These are phyloP conservation scores for Oreonectes daqikongensis DNA, from an alignment of 2,797 vertebrate genomes.

Conservation along the genomic window DNA sequence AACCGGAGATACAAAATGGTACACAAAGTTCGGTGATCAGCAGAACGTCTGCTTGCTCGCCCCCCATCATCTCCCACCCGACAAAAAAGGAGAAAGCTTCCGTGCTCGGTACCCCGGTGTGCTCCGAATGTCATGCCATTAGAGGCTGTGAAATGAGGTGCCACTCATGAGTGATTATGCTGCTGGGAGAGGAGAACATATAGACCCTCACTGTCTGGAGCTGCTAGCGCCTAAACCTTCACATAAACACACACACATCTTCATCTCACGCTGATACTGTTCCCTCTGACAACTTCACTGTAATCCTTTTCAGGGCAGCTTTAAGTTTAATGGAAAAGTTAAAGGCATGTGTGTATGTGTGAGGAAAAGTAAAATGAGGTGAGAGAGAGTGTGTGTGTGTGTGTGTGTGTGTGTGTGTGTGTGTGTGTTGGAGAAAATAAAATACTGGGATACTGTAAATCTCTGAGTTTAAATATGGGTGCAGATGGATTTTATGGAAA, in stretches of 20 bases:
- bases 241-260: conserved; percentile 47
- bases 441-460: not conserved
- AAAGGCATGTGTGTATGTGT: conserved; percentile 33
- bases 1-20: conserved; percentile 18
- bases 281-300: conserved; percentile 50
- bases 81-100: conserved; percentile 68
- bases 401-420: conserved; percentile 31
- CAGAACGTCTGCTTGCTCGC: conserved; percentile 28
- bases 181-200: conserved; percentile 72
- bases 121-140: conserved; percentile 84
- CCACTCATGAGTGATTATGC: conserved; percentile 84
- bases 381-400: conserved; percentile 27
- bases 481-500: conserved; percentile 1
- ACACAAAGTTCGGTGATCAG: conserved; percentile 24
- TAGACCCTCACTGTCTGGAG: conserved; percentile 61
- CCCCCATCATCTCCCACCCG: conserved; percentile 51
- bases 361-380: conserved; percentile 18
- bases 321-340: conserved; percentile 71
- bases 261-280: conserved; percentile 57
- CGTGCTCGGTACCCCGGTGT: conserved; percentile 72
- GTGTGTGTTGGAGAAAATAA: conserved; percentile 24
- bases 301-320: conserved; percentile 74
- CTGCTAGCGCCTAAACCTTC: conserved; percentile 43
- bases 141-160: conserved; percentile 86
- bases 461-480: not conserved